Evolutionary conservation across 2,797 vertebrate species (phyloP), one percentile per base, ranked within the genome.

Genomic region (Gallinago solitaria): DNA sequence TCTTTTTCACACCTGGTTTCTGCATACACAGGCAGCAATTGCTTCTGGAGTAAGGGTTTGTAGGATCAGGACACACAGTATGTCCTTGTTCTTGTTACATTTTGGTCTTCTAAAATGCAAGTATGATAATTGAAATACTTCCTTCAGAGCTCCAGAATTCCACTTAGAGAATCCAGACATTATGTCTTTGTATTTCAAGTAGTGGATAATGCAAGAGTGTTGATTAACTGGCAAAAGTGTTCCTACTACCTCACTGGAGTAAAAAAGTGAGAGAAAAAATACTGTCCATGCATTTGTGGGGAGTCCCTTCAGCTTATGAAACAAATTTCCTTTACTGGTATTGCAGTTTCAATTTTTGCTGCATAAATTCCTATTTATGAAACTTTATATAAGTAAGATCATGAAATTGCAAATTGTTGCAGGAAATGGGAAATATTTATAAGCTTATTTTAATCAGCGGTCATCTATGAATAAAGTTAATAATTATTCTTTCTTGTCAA

Each of bases 221-320:
- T 76, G 48, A 77, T 92, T 94, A 87, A 88, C 16, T 73, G 47
- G 39, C 35, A 87, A 87, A 95, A 97, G 59, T 83, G 63, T 91
- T 75, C 51, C 35, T 39, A 73, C 39, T 16, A 39, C 43, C 23
- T 57, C 1, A 1, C 17, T 89, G 54, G 23, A 93, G 48, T 73
- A 63, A 12, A 37, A 73, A 92, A 83, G 51, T 30, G 32, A 83
- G 64, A 90, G n/a, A 4, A 16, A 65, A 71, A 84, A 61, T n/a
- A 24, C 24, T 16, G 76, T 43, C 14, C 7, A 10, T 83, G 24
- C 21, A 37, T 63, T 81, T 84, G 39, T 25, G 7, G n/a, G 24
- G 41, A 54, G 28, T 57, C n/a, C 7, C 18, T 75, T 79, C 37
- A 78, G 24, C 33, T 91, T 90, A 65, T 35, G 32, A 77, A 81